Conservation (phyloP, 2,888 invertebrate species). For the Sinelater perroti region DNA sequence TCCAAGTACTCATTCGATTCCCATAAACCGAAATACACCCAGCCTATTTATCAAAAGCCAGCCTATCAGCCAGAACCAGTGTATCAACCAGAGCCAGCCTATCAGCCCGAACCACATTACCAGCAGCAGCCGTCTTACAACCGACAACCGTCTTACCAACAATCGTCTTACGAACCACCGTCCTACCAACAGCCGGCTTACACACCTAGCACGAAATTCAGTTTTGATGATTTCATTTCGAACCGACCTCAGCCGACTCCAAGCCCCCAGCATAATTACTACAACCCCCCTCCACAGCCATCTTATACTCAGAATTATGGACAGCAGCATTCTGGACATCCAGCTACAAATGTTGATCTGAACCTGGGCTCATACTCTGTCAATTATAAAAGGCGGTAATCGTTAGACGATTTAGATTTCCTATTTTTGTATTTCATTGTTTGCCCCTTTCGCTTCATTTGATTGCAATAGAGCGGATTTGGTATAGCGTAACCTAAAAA, state of each 20-base stretch:
- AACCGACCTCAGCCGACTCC: constrained; percentile 30
- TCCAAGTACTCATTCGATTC: constrained; percentile 3
- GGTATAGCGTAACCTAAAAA: too few species aligned
- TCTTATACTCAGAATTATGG: constrained; percentile 36
- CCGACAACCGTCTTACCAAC: constrained; percentile 44
- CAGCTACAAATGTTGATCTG: constrained; percentile 77
- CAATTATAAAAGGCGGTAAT: constrained; percentile 64
- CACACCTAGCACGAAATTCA: constrained; percentile 56
- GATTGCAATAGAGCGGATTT: too few species aligned
- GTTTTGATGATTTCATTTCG: constrained; percentile 44
- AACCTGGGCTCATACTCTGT: constrained; percentile 81
- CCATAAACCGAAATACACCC: constrained; percentile 41
- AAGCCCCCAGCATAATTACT: constrained; percentile 35
- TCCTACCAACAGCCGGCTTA: constrained; percentile 45
- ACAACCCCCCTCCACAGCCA: constrained; percentile 50
- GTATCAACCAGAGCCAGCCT: too few species aligned
- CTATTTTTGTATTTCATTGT: background rate
- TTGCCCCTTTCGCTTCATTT: too few species aligned
- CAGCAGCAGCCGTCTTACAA: constrained; percentile 44
- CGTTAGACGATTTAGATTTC: constrained; percentile 1
- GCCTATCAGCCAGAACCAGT: constrained; percentile 32
- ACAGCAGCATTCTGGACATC: constrained; percentile 65
- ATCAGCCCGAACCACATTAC: constrained; percentile 44
- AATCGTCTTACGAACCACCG: constrained; percentile 45
- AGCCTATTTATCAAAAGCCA: constrained; percentile 46